A percentile compares a stretch with the other conserved stretches of the same genome.
These are phyloP conservation scores for Dynastes maya DNA, from an alignment of 2,888 invertebrate genomes.

Conservation along the genomic window DNA sequence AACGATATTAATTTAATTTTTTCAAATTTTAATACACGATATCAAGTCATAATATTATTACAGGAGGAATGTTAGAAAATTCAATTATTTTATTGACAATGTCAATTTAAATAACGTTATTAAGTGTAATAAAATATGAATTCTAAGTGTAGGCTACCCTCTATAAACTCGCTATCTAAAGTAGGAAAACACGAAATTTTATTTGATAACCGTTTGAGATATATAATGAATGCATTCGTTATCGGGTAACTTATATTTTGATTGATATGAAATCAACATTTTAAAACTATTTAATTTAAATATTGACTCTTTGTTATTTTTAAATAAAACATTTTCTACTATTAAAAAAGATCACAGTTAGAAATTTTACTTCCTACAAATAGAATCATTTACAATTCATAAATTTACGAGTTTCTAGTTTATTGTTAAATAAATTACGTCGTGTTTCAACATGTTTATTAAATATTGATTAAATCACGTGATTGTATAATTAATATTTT, in stretches of 20 bases:
- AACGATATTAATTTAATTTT: slow-evolving; percentile 14
- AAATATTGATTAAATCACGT: slow-evolving; percentile 43
- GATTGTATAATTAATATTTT: slow-evolving; percentile 22
- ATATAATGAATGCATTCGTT: slow-evolving; percentile 42
- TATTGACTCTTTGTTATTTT: background rate
- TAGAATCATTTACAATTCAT: background rate
- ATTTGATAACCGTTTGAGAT: slow-evolving; percentile 43
- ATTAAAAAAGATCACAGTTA: background rate
- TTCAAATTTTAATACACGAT: background rate
- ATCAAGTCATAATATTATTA: background rate
- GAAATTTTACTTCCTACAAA: background rate
- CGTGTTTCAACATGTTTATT: slow-evolving; percentile 39
- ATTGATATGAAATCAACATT: background rate
- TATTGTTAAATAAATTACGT: slow-evolving; percentile 26
- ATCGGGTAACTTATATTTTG: background rate
- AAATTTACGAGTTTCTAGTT: background rate
- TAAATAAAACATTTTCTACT: background rate
- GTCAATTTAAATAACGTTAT: slow-evolving; percentile 51
- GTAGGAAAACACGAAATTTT: slow-evolving; percentile 50
- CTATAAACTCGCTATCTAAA: slow-evolving; percentile 43
- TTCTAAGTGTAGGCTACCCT: slow-evolving; percentile 26
- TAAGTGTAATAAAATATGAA: slow-evolving; percentile 47
- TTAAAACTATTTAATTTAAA: background rate
- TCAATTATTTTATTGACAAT: slow-evolving; percentile 49
- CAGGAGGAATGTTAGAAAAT: slow-evolving; percentile 8